Evolutionary conservation across 1,140 invertebrate species (phyloP).

Genomic region (Zaprionus africanus): DNA sequence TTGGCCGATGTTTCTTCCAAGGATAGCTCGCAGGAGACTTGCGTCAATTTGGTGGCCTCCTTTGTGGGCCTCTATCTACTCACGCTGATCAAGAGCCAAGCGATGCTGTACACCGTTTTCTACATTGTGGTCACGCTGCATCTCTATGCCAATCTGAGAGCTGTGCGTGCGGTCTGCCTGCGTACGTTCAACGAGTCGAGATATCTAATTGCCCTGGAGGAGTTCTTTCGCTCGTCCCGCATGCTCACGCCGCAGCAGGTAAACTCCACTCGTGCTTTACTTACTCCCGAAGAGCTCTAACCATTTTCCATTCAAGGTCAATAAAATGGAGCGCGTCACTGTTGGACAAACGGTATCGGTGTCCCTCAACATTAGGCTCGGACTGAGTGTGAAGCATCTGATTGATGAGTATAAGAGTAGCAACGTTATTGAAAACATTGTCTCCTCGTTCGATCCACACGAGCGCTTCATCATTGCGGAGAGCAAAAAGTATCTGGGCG

Average conservation of each 20-base stretch:
- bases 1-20: slow-evolving; percentile 97
- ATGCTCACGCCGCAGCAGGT: slow-evolving; percentile 85
- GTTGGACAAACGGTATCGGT: slow-evolving; percentile 85
- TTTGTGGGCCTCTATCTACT: slow-evolving; percentile 91
- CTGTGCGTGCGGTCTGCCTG: slow-evolving; percentile 90
- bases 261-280: background rate
- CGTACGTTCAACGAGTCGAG: slow-evolving; percentile 92
- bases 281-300: background rate
- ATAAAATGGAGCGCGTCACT: slow-evolving; percentile 87
- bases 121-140: slow-evolving; percentile 91
- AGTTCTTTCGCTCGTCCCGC: slow-evolving; percentile 86
- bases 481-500: slow-evolving; percentile 74
- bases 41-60: slow-evolving; percentile 95
- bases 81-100: slow-evolving; percentile 87
- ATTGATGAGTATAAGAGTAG: slow-evolving; percentile 70
- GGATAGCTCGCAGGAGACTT: slow-evolving; percentile 98
- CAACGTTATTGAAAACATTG: slow-evolving; percentile 72
- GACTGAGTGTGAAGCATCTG: slow-evolving; percentile 70
- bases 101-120: slow-evolving; percentile 89
- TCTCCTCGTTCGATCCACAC: slow-evolving; percentile 85
- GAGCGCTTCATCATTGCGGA: slow-evolving; percentile 84
- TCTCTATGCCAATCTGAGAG: slow-evolving; percentile 93
- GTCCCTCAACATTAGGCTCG: slow-evolving; percentile 81
- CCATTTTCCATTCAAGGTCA: slow-evolving; percentile 78
- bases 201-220: slow-evolving; percentile 88